Percentiles rank a stretch among this genome's conserved stretches.
These are phyloP conservation scores for Andrena flavipes DNA, from an alignment of 2,888 invertebrate species.

Conservation along the genomic window DNA sequence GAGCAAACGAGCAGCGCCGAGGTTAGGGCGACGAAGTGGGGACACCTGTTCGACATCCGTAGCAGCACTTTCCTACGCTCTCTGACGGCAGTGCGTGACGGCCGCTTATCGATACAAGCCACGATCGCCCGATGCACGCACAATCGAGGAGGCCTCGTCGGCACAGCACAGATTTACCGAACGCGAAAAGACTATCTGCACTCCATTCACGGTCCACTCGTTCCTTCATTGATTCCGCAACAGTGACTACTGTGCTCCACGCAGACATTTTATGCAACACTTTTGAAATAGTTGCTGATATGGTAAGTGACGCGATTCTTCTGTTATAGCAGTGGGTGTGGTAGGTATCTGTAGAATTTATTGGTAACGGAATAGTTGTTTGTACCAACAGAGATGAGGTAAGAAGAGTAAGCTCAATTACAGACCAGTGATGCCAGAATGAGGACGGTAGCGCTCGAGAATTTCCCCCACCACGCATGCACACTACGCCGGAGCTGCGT, in stretches of 20 bases:
- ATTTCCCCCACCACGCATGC: too few relatives aligned
- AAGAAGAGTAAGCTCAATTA: too few relatives aligned
- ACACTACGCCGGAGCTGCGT: too few relatives aligned
- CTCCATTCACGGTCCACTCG: slow-evolving; percentile 52
- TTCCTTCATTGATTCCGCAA: slow-evolving; percentile 46
- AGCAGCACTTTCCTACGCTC: slow-evolving; percentile 60
- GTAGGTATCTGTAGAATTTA: too few relatives aligned
- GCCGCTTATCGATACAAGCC: slow-evolving; percentile 42
- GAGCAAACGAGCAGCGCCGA: slow-evolving; percentile 58
- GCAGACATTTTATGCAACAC: background rate
- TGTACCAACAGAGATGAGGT: too few relatives aligned
- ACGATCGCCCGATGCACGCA: slow-evolving; percentile 32
- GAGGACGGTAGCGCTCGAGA: too few relatives aligned
- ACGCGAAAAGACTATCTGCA: slow-evolving; percentile 23
- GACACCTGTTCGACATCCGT: slow-evolving; percentile 75
- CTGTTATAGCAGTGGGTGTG: too few relatives aligned
- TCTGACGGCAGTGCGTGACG: slow-evolving; percentile 35
- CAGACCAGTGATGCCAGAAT: too few relatives aligned
- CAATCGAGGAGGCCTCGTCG: slow-evolving; percentile 43
- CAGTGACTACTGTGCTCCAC: background rate
- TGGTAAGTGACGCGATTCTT: too few relatives aligned
- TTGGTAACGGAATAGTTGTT: too few relatives aligned
- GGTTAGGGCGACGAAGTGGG: slow-evolving; percentile 65
- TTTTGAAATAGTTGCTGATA: background rate
- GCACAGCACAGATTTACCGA: slow-evolving; percentile 55